Evolutionary conservation across 2,797 vertebrate genomes (phyloP), one percentile per base, ranked within the genome.

Genomic region (Agapornis canus): DNA sequence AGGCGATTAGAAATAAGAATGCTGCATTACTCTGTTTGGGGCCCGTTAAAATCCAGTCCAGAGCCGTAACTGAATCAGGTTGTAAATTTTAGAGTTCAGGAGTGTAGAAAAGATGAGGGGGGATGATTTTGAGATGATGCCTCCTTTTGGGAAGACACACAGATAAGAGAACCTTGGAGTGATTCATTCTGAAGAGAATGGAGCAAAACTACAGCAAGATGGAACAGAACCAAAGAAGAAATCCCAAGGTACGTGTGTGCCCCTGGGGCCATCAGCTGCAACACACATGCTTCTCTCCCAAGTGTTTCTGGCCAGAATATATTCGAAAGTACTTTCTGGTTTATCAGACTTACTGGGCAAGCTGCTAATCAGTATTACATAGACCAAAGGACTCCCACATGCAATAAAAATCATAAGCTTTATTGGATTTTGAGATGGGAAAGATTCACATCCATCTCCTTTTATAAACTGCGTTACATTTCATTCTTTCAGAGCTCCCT

Each of bases 341-440:
- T 91, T 83, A 79, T 92, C 92, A 77, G 70, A 31, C 84, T 83
- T 88, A 47, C 70, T 91, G 85, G 29, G 69, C 87, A 82, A 82
- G 68, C 82, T 94, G 80, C 66, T 94, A 79, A 92, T 95, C 72
- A 61, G 69, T 90, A 52, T 94, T 92, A 65, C 54, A 60, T 56
- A 93, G 87, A 95, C 80, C 60, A 64, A 75, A 95, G 68, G 88
- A 92, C 91, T 96, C 92, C 85, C 90, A 95, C 80, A 68, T 86
- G 95, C 89, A 94, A 91, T 95, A 96, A 93, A 95, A 89, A 86
- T 83, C 57, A 32, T 83, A 79, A 91, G 52, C 86, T 95, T 91
- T 96, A 97, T 95, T 95, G 94, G 95, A 95, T 97, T 97, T 85
- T 88, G 93, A 88, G 79, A 54, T 43, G 69, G 61, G 65, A 63